These are phyloP conservation scores for Oxytorus armatus DNA, from an alignment of 2,888 invertebrate species.

Conservation along the genomic window DNA sequence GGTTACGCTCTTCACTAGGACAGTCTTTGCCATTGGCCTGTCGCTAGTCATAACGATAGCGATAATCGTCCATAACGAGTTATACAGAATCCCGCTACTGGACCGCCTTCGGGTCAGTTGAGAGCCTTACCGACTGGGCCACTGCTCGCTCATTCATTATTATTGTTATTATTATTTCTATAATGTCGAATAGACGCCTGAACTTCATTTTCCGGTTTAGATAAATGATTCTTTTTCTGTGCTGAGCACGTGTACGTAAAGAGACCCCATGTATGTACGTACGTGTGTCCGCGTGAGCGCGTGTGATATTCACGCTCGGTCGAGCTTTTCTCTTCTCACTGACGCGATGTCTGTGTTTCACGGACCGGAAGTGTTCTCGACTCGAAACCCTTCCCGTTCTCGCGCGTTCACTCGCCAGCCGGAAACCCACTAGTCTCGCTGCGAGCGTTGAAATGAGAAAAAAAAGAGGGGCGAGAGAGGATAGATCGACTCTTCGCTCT, in stretches of 20 bases:
- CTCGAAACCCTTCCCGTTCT: slow-evolving; percentile 52
- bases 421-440: slow-evolving; percentile 64
- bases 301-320: slow-evolving; percentile 69
- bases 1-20: no score
- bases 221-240: not conserved
- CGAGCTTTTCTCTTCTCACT: slow-evolving; percentile 60
- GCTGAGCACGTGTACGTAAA: not conserved
- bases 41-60: no score
- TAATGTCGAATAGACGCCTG: not conserved
- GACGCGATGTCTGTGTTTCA: slow-evolving; percentile 28
- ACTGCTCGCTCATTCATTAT: no score
- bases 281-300: slow-evolving; percentile 2
- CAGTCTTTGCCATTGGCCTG: no score
- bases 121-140: no score
- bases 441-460: slow-evolving; percentile 53
- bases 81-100: no score
- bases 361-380: slow-evolving; percentile 66
- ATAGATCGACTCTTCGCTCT: not conserved
- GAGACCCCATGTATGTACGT: not conserved
- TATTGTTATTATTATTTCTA: slow-evolving; percentile 21
- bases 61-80: no score
- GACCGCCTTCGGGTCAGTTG: no score
- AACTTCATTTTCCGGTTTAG: not conserved
- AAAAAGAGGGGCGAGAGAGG: slow-evolving; percentile 16
- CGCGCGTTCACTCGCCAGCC: slow-evolving; percentile 65